Evolutionary conservation across 2,113 vertebrate species (phyloP), one percentile per base, ranked within the genome.

Genomic region (Nothobranchius kuhntae): DNA sequence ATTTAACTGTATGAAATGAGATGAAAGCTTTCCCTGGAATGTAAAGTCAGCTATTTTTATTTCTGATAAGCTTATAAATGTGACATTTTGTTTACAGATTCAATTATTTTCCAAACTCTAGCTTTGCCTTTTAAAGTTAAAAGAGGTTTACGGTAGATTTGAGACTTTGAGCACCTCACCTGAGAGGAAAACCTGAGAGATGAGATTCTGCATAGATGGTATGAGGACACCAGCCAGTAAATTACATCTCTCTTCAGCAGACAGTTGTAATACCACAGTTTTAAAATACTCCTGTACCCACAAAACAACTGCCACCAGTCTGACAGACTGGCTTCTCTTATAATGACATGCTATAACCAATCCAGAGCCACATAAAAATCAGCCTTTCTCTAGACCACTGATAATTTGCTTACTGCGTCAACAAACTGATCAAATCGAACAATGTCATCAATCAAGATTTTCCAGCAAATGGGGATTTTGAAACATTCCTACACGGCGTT

Each of bases 41-140:
- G 64, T 86, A 73, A 82, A 74, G 70, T 83, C 68, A 85, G 63
- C 65, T 61, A 63, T 68, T 79, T 85, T 78, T 42, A 61, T 85
- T 88, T 82, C 59, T 90, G 88, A 90, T 82, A 89, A 83, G 69
- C 74, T 64, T 81, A 85, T 78, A 86, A 89, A 86, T 21, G 40
- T 89, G 90, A 92, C 89, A 89, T 92, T 92, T 91, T 74, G 54
- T 70, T 30, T 62, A 82, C 6, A 80, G 61, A 83, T 81, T 77
- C 70, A 78, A 85, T 81, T 68, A 82, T 81, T 85, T 72, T 78
- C 38, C 21, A 8, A 30, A 66, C 68, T 61, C 53, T 56, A 54
- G 65, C 35, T 72, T 78, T 82, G 13, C 71, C 53, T 78, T 44
- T 54, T 45, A 82, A 76, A 30, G 61, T 42, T 24, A 48, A 48